Evolutionary conservation across 64 coral and sea anemone species (phyloP).

Genomic region (Astreopora myriophthalma): DNA sequence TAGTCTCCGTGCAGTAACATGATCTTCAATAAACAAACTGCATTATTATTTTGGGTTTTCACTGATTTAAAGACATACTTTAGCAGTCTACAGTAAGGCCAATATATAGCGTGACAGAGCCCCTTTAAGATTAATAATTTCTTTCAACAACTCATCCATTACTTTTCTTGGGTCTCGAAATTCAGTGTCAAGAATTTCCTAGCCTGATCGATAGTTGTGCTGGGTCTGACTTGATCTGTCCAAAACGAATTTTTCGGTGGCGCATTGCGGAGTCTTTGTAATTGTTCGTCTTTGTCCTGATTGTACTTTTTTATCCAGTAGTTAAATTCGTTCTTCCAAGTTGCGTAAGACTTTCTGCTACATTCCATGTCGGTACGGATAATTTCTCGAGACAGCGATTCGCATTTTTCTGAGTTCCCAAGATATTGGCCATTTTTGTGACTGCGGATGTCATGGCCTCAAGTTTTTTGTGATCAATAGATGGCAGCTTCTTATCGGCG

Average conservation of each 20-base stretch:
- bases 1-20: too few relatives aligned
- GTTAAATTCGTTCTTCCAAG: too few relatives aligned
- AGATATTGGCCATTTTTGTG: background rate
- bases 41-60: too few relatives aligned
- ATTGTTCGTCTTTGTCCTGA: background rate
- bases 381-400: background rate
- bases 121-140: background rate
- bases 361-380: background rate
- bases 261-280: background rate
- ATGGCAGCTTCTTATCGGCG: background rate
- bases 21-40: too few relatives aligned
- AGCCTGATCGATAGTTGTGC: background rate
- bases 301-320: background rate
- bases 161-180: background rate
- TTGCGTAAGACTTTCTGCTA: background rate
- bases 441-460: background rate
- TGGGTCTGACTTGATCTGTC: background rate
- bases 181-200: background rate
- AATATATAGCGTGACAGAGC: too few relatives aligned
- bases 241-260: background rate
- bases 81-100: too few relatives aligned
- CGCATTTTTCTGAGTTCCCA: background rate
- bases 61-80: too few relatives aligned
- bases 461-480: background rate
- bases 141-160: background rate